These are phyloP conservation scores for Celastrina argiolus DNA, from an alignment of 2,888 invertebrate species.

Conservation along the genomic window DNA sequence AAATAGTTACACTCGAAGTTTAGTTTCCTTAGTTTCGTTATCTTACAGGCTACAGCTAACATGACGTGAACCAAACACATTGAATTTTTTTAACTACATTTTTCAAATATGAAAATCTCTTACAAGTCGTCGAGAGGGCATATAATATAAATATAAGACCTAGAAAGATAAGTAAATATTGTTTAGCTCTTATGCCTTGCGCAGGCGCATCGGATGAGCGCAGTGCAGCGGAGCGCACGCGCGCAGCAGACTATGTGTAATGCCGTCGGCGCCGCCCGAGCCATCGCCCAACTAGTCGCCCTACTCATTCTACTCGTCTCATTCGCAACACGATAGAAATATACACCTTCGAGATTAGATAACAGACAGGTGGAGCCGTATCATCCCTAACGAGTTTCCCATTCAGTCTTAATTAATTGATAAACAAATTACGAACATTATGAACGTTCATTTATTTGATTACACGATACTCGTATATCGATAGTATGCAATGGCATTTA, in stretches of 20 bases:
- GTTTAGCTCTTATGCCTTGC: constrained; percentile 26
- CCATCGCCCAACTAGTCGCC: background rate
- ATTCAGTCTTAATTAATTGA: background rate
- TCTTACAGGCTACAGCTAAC: too few species aligned
- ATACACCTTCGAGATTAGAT: constrained; percentile 17
- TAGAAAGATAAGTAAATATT: too few species aligned
- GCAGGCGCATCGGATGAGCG: constrained; percentile 50
- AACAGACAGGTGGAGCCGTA: constrained; percentile 9
- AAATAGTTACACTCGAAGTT: too few species aligned
- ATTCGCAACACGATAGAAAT: constrained; percentile 16
- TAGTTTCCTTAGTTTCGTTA: too few species aligned
- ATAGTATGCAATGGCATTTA: background rate
- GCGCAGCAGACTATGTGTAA: constrained; percentile 67
- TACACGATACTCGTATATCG: background rate
- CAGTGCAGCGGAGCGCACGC: constrained; percentile 60
- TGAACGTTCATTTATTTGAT: background rate
- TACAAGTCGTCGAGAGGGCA: too few species aligned
- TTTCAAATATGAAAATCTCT: too few species aligned
- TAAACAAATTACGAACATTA: constrained; percentile 5
- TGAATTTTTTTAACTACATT: too few species aligned
- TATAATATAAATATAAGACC: too few species aligned
- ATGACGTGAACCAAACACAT: too few species aligned
- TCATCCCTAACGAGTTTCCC: background rate
- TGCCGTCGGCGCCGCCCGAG: constrained; percentile 37
- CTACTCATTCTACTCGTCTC: background rate